Percentiles rank a stretch among this genome's conserved stretches.
Evolutionary conservation across 2,113 vertebrate species (phyloP).

Genomic region (Neotoma lepida): DNA sequence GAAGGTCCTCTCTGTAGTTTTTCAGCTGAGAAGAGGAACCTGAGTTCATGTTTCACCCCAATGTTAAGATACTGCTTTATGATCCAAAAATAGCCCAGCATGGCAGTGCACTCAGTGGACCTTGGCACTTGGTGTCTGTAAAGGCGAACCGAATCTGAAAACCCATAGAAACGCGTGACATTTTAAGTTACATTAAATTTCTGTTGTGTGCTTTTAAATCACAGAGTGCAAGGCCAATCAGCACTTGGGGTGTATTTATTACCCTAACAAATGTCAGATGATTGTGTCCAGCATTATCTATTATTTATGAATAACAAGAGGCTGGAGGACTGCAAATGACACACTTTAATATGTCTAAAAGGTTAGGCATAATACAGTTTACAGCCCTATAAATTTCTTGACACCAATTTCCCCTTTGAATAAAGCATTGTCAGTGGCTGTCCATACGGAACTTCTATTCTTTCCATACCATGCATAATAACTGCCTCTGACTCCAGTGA

Average conservation of each 20-base stretch:
- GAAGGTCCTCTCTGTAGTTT: neutral
- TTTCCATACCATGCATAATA: conserved; percentile 62
- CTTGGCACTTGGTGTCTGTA: neutral
- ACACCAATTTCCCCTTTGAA: conserved; percentile 65
- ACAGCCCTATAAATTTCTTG: conserved; percentile 65
- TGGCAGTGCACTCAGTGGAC: neutral
- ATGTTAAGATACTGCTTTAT: neutral
- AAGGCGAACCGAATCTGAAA: conserved; percentile 54
- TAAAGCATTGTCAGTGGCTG: conserved; percentile 54
- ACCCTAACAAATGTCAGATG: conserved; percentile 70
- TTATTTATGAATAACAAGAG: conserved; percentile 72
- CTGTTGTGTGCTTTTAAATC: conserved; percentile 72
- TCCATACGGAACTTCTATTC: conserved; percentile 48
- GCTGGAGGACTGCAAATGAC: conserved; percentile 60
- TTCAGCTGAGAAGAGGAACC: neutral
- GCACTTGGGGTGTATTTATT: conserved; percentile 73
- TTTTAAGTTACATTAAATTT: conserved; percentile 73
- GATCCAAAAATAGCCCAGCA: neutral
- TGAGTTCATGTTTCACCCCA: conserved; percentile 8
- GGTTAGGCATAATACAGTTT: conserved; percentile 68
- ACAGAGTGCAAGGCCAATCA: conserved; percentile 45
- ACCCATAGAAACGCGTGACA: conserved; percentile 55
- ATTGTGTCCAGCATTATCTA: conserved; percentile 66
- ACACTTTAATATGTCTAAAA: conserved; percentile 75
- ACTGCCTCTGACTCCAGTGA: conserved; percentile 40